Percentiles rank a stretch among this genome's conserved stretches.
These are phyloP conservation scores for Orientallactaga sibirica DNA, from an alignment of 2,797 vertebrate genomes.

Conservation along the genomic window DNA sequence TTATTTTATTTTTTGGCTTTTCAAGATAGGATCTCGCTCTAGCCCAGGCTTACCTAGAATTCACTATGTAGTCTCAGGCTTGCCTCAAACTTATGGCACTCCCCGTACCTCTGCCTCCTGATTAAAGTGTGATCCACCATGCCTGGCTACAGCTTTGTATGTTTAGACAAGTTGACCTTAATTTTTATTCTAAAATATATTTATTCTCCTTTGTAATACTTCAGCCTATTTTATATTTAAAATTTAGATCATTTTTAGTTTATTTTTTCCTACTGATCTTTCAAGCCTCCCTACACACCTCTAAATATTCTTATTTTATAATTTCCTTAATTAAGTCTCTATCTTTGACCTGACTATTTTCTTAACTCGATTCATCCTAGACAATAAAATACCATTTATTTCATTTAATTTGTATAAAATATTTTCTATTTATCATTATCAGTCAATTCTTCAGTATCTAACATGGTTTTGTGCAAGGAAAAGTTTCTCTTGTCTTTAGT, in stretches of 20 bases:
- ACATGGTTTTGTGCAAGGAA: conserved; percentile 32
- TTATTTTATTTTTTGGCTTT: too few relatives aligned
- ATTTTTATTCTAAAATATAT: conserved; percentile 61
- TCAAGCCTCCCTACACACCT: conserved; percentile 48
- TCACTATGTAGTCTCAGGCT: too few relatives aligned
- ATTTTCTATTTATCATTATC: conserved; percentile 40
- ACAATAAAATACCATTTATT: conserved; percentile 56
- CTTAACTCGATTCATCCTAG: conserved; percentile 47
- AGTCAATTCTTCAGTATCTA: conserved; percentile 29
- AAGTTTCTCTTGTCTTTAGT: background rate
- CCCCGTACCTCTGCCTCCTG: too few relatives aligned
- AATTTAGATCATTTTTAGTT: conserved; percentile 65
- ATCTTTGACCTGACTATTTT: conserved; percentile 68
- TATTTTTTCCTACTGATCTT: conserved; percentile 58
- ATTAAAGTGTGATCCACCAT: too few relatives aligned
- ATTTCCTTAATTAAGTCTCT: conserved; percentile 66
- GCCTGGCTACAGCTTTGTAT: background rate
- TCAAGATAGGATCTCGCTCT: too few relatives aligned
- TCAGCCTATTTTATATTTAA: conserved; percentile 69
- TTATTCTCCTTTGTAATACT: conserved; percentile 43
- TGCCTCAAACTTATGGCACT: too few relatives aligned
- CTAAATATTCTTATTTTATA: conserved; percentile 57
- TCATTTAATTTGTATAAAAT: conserved; percentile 43
- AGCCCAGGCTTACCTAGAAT: too few relatives aligned
- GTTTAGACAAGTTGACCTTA: conserved; percentile 64